phyloP scores from a whole-genome alignment of 2,113 vertebrate species.

The Neopipo cinnamomea region DNA sequence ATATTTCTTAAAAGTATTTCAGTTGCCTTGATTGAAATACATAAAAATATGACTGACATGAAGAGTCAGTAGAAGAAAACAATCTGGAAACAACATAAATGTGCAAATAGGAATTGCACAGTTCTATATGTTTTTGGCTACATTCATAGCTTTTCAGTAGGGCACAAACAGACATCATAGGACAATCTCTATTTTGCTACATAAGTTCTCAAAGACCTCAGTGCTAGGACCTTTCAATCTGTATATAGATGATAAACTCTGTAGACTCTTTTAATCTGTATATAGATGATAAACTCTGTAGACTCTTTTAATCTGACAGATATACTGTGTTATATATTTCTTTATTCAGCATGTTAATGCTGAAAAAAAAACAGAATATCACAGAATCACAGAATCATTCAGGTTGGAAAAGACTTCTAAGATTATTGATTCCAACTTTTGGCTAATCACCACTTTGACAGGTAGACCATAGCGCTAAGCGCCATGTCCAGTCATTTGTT shows the following conservation, averaged over 20 bases:
- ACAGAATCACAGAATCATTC: background rate
- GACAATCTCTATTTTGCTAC: background rate
- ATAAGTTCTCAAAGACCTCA: background rate
- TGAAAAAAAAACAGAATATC: background rate
- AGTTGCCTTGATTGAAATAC: background rate
- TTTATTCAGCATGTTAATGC: background rate
- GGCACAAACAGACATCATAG: background rate
- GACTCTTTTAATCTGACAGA: background rate
- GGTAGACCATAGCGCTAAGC: background rate
- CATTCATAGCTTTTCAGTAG: accelerated
- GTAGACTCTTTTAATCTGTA: background rate
- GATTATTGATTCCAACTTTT: background rate
- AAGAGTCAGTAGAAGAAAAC: background rate
- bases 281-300: background rate
- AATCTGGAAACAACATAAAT: background rate
- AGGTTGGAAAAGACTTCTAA: background rate
- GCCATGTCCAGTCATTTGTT: background rate
- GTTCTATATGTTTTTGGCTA: background rate
- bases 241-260: background rate
- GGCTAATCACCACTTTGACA: too few relatives aligned
- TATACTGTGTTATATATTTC: background rate
- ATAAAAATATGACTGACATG: background rate
- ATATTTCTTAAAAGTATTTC: background rate
- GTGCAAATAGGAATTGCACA: background rate
- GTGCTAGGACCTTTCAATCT: background rate